These are phyloP conservation scores for Saguinus imperator DNA, from an alignment of 2,113 vertebrate genomes.

Conservation along the genomic window DNA sequence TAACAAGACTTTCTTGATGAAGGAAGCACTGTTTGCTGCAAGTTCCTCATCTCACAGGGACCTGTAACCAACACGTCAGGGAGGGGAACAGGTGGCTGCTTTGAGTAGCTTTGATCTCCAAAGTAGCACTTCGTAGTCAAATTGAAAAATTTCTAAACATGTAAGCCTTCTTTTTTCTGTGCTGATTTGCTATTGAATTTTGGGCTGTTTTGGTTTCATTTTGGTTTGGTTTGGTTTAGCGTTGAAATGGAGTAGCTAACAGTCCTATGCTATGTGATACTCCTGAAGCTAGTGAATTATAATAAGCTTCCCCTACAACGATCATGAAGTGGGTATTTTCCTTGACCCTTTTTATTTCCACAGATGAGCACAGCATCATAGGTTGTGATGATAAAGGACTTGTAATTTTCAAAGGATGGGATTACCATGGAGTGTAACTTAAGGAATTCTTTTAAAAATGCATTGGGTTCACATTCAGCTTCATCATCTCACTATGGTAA, in stretches of 20 bases:
- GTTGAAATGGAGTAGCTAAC: neutral
- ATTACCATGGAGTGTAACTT: slow-evolving; percentile 8
- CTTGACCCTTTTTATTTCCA: neutral
- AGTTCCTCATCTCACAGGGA: neutral
- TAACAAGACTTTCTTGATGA: neutral
- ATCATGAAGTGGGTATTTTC: neutral
- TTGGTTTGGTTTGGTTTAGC: neutral
- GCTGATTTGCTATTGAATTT: neutral
- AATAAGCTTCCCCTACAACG: neutral
- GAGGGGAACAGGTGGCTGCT: neutral
- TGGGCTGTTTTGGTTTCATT: neutral
- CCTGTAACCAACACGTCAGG: neutral
- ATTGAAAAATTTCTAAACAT: neutral
- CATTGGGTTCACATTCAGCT: slow-evolving; percentile 26
- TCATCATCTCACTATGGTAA: slow-evolving; percentile 4
- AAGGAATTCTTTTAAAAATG: slow-evolving; percentile 47
- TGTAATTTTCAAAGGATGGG: neutral
- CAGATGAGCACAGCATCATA: neutral
- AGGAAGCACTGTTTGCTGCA: neutral
- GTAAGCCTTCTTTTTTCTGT: neutral
- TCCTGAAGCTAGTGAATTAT: neutral
- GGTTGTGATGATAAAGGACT: neutral
- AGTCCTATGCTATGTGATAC: neutral
- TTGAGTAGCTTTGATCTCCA: neutral
- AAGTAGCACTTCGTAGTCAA: neutral